These are phyloP conservation scores for Heliconius aoede DNA, from an alignment of 2,888 invertebrate species.

Conservation along the genomic window DNA sequence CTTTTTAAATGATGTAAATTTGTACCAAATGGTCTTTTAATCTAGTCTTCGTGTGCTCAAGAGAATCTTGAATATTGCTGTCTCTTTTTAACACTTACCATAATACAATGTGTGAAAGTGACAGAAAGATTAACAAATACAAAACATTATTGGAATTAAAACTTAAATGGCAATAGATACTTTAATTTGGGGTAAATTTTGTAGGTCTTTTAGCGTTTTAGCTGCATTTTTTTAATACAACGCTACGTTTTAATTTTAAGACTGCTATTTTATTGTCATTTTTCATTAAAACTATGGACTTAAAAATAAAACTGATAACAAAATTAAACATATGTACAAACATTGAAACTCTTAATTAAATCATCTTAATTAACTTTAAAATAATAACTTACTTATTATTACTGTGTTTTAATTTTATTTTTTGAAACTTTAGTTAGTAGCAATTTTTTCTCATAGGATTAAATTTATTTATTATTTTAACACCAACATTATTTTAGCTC, in stretches of 20 bases:
- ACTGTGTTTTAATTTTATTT: neutral
- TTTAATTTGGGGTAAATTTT: neutral
- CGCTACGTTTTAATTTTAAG: constrained; percentile 15
- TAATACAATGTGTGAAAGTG: constrained; percentile 24
- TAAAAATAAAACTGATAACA: constrained; percentile 6
- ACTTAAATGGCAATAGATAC: constrained; percentile 19
- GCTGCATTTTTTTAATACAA: constrained; percentile 1
- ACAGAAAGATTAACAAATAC: constrained; percentile 16
- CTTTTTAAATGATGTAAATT: constrained; percentile 46
- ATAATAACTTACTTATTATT: neutral
- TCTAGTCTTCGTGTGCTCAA: constrained; percentile 72
- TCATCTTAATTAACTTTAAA: neutral
- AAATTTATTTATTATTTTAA: no score
- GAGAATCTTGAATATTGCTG: constrained; percentile 48
- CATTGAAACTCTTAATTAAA: neutral
- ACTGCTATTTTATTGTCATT: constrained; percentile 15
- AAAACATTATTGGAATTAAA: neutral
- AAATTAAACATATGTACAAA: constrained; percentile 6
- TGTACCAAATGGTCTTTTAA: constrained; percentile 67
- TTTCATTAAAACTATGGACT: neutral
- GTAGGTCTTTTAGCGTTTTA: neutral
- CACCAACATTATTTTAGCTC: no score
- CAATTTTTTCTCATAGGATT: no score
- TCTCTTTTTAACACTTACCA: constrained; percentile 24
- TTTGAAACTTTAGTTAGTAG: neutral